These are phyloP conservation scores for Apteryx mantelli DNA, from an alignment of 2,113 vertebrate species.

Conservation along the genomic window DNA sequence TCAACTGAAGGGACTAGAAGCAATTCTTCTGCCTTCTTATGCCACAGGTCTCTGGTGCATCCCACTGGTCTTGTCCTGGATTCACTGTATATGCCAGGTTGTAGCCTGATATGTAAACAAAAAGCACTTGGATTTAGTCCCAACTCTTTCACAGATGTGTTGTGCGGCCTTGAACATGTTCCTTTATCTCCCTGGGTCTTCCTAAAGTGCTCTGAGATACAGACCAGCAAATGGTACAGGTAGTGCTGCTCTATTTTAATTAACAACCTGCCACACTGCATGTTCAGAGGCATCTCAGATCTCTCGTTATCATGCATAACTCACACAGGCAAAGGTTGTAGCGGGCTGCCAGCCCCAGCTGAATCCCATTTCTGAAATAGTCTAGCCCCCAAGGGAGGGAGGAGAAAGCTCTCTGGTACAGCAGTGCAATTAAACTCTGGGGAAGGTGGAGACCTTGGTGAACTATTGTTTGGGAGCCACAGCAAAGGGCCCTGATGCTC, in stretches of 20 bases:
- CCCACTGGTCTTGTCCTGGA: not conserved
- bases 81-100: not conserved
- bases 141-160: not conserved
- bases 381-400: not conserved
- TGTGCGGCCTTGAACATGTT: not conserved
- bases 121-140: conserved; percentile 2
- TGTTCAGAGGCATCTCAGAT: not conserved
- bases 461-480: rapidly evolving
- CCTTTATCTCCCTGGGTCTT: not conserved
- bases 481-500: not conserved
- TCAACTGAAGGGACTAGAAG: not conserved
- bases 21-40: not conserved
- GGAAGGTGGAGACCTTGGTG: not conserved
- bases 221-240: not conserved
- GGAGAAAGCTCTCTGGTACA: not conserved
- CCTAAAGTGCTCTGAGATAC: not conserved
- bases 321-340: not conserved
- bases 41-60: not conserved
- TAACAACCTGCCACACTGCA: not conserved
- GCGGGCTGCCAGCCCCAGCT: not conserved
- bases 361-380: not conserved
- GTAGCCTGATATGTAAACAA: not conserved
- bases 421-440: not conserved
- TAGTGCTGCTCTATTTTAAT: not conserved
- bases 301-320: not conserved